Conservation (phyloP, 2,888 invertebrate species). For the Lumbricus terrestris region DNA sequence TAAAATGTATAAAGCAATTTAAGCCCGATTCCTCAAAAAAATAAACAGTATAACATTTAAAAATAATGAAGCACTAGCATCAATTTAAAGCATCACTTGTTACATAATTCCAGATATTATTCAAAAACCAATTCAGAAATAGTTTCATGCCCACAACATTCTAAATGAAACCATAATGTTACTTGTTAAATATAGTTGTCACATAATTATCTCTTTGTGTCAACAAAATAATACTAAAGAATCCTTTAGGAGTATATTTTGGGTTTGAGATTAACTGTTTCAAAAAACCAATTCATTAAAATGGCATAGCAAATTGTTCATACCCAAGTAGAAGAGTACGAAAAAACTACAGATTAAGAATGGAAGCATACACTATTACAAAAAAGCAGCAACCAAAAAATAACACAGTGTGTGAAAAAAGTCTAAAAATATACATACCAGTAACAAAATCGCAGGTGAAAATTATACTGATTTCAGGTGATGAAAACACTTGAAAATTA, state of each 20-base stretch:
- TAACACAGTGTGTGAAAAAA: background rate
- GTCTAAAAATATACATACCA: too few species aligned
- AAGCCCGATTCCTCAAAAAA: background rate
- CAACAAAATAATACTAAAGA: background rate
- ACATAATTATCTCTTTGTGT: background rate
- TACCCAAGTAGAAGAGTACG: background rate
- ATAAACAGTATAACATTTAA: background rate
- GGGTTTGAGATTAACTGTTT: background rate
- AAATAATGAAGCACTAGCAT: background rate
- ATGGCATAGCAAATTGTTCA: background rate
- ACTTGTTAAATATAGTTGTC: background rate
- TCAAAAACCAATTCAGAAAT: background rate
- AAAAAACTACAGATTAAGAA: background rate
- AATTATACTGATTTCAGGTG: too few species aligned
- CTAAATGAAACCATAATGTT: background rate
- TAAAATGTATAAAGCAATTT: background rate
- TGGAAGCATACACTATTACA: background rate
- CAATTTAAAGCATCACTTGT: background rate
- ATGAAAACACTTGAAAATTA: background rate
- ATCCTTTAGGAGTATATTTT: background rate
- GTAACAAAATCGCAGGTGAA: too few species aligned
- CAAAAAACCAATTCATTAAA: background rate
- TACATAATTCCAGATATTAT: background rate
- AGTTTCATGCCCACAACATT: background rate
- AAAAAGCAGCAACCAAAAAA: background rate